Conservation (phyloP, 2,888 invertebrate genomes). For the Ennomos fuscantarius region DNA sequence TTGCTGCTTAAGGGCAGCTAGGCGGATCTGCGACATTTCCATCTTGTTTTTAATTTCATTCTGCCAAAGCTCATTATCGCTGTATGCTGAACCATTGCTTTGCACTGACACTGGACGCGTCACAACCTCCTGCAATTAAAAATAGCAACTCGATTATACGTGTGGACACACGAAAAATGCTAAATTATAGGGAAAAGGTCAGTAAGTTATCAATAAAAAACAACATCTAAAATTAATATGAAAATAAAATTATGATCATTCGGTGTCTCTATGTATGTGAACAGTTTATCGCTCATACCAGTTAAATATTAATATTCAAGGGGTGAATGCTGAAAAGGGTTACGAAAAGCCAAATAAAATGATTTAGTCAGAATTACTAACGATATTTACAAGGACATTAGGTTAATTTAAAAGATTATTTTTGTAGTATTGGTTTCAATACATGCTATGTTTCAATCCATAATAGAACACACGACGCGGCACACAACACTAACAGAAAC, state of each 20-base stretch:
- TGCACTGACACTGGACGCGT: constrained; percentile 79
- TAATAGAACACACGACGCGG: constrained; percentile 62
- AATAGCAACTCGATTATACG: constrained; percentile 18
- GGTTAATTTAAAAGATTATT: constrained; percentile 24
- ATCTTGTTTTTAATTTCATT: constrained; percentile 86
- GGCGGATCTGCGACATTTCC: constrained; percentile 86
- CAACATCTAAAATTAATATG: constrained; percentile 24
- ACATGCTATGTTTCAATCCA: constrained; percentile 64
- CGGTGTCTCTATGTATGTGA: constrained; percentile 8
- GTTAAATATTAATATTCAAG: constrained; percentile 15
- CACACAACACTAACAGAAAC: constrained; percentile 73
- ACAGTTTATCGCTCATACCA: constrained; percentile 15
- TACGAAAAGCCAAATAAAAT: constrained; percentile 6
- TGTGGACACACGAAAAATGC: not conserved
- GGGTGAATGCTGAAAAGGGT: constrained; percentile 21
- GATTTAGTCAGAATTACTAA: constrained; percentile 1
- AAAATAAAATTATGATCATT: constrained; percentile 6
- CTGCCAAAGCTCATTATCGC: constrained; percentile 83
- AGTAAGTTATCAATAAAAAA: constrained; percentile 21
- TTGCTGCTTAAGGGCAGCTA: constrained; percentile 85
- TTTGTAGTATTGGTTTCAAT: constrained; percentile 34
- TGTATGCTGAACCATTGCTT: constrained; percentile 79
- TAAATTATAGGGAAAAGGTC: not conserved
- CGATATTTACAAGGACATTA: constrained; percentile 6
- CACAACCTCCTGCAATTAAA: constrained; percentile 64